Evolutionary conservation across 1,140 invertebrate genomes (phyloP), one percentile per base, ranked within the genome.

Genomic region (Papilio xuthus): DNA sequence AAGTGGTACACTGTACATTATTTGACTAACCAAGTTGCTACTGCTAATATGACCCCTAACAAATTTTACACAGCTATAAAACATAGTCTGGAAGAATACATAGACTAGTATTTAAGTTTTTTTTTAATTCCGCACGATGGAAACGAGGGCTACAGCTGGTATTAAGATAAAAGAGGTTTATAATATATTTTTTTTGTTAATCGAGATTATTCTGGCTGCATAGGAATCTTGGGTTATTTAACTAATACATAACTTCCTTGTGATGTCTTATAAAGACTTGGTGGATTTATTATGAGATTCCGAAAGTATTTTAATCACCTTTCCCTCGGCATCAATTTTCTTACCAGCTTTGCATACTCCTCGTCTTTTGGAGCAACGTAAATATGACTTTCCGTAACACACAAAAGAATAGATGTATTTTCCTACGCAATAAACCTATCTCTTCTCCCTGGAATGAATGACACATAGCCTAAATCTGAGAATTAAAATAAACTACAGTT

Each of bases 241-340:
- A 70, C 26, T 28, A 53, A 28, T 50, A 75, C 15, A 69, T 79
- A 79, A 44, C 28, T 4, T 0, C 82, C 80, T 56, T 76, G 53
- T 7, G 81, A 0, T 42, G 82, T 82, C 15, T 50, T 80, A 26
- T 63, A 77, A 7, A 85, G 44, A 12, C 42, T 75, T 4, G 60
- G 60, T 28, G 23, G 23, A 26, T 28, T 63, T 23, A 63, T 63
- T 63, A 26, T 63, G 60, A n/a, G 18, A 6, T 6, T 63, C 60
- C 23, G 23, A 28, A 18, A 28, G 4, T 63, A 15, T 28, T 63
- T 15, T 28, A 0, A 63, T 26, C 60, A 63, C 60, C 60, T 63
- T 63, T 28, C 60, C 60, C 60, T 63, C 26, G 23, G 10, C 12
- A 26, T 63, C 12, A 23, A 63, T 28, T 15, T 63, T 63, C 23